Base-by-base conservation (phyloP, 2,797 vertebrate species). In the Helarctos malayanus region DNA sequence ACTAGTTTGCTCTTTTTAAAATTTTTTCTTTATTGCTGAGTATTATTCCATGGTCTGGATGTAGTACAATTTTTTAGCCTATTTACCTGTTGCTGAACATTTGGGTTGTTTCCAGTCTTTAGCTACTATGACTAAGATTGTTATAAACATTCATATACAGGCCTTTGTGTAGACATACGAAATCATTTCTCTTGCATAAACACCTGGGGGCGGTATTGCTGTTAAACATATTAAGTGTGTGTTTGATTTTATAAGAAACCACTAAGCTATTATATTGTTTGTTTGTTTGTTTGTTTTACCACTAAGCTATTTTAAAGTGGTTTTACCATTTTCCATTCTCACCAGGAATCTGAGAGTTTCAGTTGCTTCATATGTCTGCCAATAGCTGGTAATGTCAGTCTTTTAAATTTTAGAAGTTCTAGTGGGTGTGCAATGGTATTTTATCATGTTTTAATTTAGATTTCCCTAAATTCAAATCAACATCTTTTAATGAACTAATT, bases 391-490 rank as follows among this genome's bases (percentile, higher is more conserved):
- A 82, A 92, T 73, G 76, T 71, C 25, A 54, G 10, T 61, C 45
- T 83, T 41, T 19, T 5, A 41, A 88, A 83, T 89, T 85, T 91
- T 71, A 71, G 57, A 41, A 13, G n/a, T 71, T 91, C 25, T 86
- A 81, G 23, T 76, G 71, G 15, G 23, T 49, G 3, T 76, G 18
- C n/a, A 86, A 18, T 89, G 23, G 56, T 83, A 59, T 63, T 1
- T 27, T 59, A 32, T 78, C 15, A 29, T 90, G 12, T 83, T 90
- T 92, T 75, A 89, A 68, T 23, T 75, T 93, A 68, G 8, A 61
- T 90, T 93, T 68, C 7, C 12, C 38, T 83, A 94, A 92, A 76
- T 78, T 94, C 69, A 95, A 88, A 80, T 63, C 32, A 84, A 45
- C 18, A 76, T 75, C 25, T 87, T 87, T 88, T 91, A 79, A 68